These are phyloP conservation scores for Merops nubicus DNA, from an alignment of 2,113 vertebrate genomes.

Conservation along the genomic window DNA sequence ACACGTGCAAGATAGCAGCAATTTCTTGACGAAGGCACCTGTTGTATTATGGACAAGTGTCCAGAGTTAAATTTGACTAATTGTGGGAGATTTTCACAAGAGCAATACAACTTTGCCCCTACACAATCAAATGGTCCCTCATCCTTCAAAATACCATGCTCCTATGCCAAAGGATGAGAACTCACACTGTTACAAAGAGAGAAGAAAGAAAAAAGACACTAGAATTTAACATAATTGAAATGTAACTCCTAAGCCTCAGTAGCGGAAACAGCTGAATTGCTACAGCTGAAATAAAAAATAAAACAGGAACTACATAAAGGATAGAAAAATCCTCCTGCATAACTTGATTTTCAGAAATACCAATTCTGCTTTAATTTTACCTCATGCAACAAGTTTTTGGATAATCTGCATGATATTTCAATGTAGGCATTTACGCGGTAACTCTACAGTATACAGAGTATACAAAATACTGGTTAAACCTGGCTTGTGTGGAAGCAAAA, in stretches of 20 bases:
- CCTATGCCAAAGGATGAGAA: not conserved
- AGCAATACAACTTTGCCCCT: not conserved
- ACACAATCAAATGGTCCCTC: not conserved
- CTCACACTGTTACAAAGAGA: not conserved
- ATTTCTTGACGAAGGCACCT: not conserved
- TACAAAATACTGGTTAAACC: not conserved
- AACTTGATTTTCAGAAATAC: not conserved
- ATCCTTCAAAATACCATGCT: not conserved
- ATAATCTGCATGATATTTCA: not conserved
- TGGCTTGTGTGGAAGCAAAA: not conserved
- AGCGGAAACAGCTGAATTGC: not conserved
- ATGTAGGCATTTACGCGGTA: not conserved
- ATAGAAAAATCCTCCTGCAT: not conserved
- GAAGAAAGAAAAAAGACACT: not conserved
- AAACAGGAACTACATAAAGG: not conserved
- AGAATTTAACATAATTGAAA: not conserved
- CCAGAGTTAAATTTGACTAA: not conserved
- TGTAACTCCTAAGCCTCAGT: not conserved
- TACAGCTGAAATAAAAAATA: not conserved
- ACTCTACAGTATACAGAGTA: not conserved
- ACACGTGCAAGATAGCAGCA: not conserved
- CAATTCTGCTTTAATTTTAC: not conserved
- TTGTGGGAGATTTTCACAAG: not conserved
- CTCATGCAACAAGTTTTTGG: not conserved
- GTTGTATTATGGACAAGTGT: not conserved